phyloP scores from a whole-genome alignment of 2,888 invertebrate genomes.

The Pelosia muscerda region DNA sequence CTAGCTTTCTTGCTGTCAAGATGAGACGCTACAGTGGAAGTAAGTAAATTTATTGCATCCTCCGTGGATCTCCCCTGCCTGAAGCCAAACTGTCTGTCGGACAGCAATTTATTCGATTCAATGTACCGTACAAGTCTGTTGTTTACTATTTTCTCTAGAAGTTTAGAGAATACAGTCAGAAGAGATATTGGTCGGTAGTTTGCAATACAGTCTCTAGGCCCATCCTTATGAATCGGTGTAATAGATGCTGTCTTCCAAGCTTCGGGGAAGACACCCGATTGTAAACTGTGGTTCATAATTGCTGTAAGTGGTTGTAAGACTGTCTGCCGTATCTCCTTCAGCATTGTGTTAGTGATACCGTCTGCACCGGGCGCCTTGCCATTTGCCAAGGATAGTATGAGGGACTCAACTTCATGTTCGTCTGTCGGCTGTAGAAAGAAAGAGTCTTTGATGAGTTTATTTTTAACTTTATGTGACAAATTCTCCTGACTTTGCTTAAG shows the following conservation, averaged over 20 bases:
- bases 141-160: constrained; percentile 24
- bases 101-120: constrained; percentile 6
- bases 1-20: background rate
- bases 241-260: background rate
- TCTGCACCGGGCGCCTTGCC: constrained; percentile 10
- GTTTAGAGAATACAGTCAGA: constrained; percentile 19
- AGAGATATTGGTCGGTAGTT: constrained; percentile 27
- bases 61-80: constrained; percentile 13
- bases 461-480: background rate
- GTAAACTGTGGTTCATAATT: background rate
- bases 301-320: background rate
- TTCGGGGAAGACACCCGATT: background rate
- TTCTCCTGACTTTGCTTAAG: background rate
- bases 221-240: background rate
- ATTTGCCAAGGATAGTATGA: constrained; percentile 2
- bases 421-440: constrained; percentile 17
- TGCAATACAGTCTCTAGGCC: background rate
- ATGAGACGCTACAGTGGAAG: constrained; percentile 1
- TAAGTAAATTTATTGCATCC: constrained; percentile 9
- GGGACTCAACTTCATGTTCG: constrained; percentile 12
- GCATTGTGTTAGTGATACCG: background rate
- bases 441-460: constrained; percentile 3
- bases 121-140: constrained; percentile 9
- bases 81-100: constrained; percentile 12
- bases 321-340: background rate